A percentile compares a stretch with the other conserved stretches of the same genome.
Conservation (phyloP, 1,140 invertebrate genomes). For the Drosophila ironensis region DNA sequence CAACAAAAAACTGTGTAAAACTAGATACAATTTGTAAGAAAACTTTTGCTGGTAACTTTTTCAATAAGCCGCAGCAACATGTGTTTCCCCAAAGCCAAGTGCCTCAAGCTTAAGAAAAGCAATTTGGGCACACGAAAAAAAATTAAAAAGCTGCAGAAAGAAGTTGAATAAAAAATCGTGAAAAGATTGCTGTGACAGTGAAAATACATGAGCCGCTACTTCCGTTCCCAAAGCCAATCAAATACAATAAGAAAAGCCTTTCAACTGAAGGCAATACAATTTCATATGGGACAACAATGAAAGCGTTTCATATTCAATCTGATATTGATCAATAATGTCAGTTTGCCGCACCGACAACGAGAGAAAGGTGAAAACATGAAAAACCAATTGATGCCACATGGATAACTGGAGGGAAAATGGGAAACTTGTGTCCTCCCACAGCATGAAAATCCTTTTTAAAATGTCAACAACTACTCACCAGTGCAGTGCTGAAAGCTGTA, state of each 20-base stretch:
- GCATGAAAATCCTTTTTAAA: not conserved
- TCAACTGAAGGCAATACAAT: not conserved
- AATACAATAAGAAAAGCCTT: not conserved
- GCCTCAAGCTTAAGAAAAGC: not conserved
- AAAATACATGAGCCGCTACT: not conserved
- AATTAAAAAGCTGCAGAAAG: too few species aligned
- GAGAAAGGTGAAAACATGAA: not conserved
- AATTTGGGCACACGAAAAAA: not conserved
- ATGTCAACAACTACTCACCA: not conserved
- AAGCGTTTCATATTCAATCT: conserved; percentile 1
- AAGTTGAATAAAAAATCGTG: not conserved
- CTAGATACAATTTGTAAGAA: not conserved
- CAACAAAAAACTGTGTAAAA: not conserved
- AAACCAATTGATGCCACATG: not conserved
- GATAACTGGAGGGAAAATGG: not conserved
- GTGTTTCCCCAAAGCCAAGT: not conserved
- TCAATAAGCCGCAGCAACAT: not conserved
- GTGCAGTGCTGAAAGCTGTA: not conserved
- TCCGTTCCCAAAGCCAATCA: not conserved
- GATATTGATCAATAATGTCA: conserved; percentile 1
- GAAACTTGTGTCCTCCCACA: not conserved
- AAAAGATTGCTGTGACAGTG: not conserved
- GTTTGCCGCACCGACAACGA: not conserved
- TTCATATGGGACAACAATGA: not conserved
- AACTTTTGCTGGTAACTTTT: conserved; percentile 4